A percentile compares a stretch with the other conserved stretches of the same genome.
Conservation (phyloP, 1,140 invertebrate genomes). For the Campodea augens region DNA sequence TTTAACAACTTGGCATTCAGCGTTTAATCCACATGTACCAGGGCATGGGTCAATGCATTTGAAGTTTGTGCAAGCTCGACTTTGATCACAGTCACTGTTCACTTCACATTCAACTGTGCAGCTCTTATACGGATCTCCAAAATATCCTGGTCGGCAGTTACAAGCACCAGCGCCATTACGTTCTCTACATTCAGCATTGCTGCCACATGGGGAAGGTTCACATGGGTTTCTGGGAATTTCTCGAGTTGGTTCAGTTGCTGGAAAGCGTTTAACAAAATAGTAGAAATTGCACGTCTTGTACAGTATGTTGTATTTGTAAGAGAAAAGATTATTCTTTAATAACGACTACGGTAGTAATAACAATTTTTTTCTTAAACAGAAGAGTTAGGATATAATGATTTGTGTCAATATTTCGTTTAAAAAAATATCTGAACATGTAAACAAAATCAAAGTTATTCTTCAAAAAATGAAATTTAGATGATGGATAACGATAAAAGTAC, state of each 20-base stretch:
- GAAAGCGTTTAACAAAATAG: too few species aligned
- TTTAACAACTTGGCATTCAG: slow-evolving; percentile 19
- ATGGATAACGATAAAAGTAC: too few species aligned
- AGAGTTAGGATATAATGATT: too few species aligned
- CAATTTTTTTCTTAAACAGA: too few species aligned
- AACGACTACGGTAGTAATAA: too few species aligned
- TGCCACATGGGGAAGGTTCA: slow-evolving; percentile 40
- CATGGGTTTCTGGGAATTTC: slow-evolving; percentile 22
- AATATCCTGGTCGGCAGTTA: slow-evolving; percentile 12
- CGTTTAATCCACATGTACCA: slow-evolving; percentile 18
- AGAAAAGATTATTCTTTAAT: too few species aligned
- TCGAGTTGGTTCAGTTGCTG: slow-evolving; percentile 15
- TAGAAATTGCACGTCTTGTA: too few species aligned
- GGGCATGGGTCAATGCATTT: slow-evolving; percentile 15
- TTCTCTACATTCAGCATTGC: slow-evolving; percentile 37
- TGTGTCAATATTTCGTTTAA: too few species aligned
- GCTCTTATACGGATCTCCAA: slow-evolving; percentile 7
- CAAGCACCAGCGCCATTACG: slow-evolving; percentile 31
- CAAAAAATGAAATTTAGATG: too few species aligned
- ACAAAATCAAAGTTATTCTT: too few species aligned
- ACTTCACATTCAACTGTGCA: slow-evolving; percentile 14
- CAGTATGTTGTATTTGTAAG: too few species aligned
- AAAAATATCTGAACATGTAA: too few species aligned
- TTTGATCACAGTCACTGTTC: slow-evolving; percentile 16
- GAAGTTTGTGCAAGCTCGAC: slow-evolving; percentile 15